Conservation (phyloP, 2,888 invertebrate species). For the Molorchus minor region DNA sequence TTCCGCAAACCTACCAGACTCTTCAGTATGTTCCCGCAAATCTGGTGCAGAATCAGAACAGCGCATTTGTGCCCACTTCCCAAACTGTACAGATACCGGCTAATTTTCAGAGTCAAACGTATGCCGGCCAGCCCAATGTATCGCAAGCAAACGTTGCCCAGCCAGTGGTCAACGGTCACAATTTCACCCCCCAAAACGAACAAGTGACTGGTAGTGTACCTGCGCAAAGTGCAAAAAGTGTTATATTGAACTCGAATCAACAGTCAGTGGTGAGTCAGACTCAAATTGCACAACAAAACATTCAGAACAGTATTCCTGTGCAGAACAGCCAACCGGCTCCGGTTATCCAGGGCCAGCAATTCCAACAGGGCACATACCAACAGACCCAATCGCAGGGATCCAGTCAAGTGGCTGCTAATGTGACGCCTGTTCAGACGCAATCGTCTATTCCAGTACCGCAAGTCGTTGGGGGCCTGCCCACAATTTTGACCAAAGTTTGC, state of each 20-base stretch:
- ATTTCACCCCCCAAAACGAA: constrained; percentile 49
- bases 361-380: constrained; percentile 51
- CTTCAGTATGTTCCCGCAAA: constrained; percentile 60
- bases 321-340: constrained; percentile 34
- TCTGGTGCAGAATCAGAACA: constrained; percentile 57
- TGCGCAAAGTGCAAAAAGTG: constrained; percentile 56
- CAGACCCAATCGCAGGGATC: constrained; percentile 41
- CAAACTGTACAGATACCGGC: constrained; percentile 54
- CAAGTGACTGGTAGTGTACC: constrained; percentile 53
- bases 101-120: constrained; percentile 60
- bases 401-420: constrained; percentile 30
- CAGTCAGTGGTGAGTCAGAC: constrained; percentile 37
- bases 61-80: constrained; percentile 61
- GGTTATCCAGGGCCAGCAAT: constrained; percentile 34
- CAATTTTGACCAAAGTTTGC: constrained; percentile 44
- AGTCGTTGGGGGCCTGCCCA: constrained; percentile 36
- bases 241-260: constrained; percentile 50
- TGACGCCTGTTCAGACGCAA: constrained; percentile 29
- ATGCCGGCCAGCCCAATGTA: constrained; percentile 54
- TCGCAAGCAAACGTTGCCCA: constrained; percentile 51
- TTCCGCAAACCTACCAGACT: constrained; percentile 54
- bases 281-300: constrained; percentile 35
- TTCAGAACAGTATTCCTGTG: constrained; percentile 36
- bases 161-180: constrained; percentile 59
- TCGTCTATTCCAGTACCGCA: constrained; percentile 32